Percentiles rank a stretch among this genome's conserved stretches.
Conservation (phyloP, 2,888 invertebrate genomes). For the Polyommatus icarus region DNA sequence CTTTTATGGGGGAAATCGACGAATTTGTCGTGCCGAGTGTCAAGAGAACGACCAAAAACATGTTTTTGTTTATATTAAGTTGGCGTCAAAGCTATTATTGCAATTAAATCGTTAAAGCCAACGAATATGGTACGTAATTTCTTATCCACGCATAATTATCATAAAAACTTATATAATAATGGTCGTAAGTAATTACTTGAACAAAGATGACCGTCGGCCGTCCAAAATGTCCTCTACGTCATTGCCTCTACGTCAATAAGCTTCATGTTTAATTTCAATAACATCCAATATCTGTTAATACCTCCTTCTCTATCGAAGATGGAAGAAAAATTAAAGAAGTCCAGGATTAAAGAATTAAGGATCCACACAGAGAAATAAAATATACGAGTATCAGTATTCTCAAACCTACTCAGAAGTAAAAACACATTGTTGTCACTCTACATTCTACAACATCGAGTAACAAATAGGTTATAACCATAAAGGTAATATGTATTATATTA, state of each 20-base stretch:
- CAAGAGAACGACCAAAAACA: constrained; percentile 9
- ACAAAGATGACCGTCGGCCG: constrained; percentile 17
- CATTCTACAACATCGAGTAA: too few species aligned
- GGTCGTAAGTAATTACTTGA: constrained; percentile 22
- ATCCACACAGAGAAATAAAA: too few species aligned
- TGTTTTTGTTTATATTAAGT: constrained; percentile 30
- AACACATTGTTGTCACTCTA: too few species aligned
- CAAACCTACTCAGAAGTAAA: too few species aligned
- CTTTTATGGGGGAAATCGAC: constrained; percentile 29
- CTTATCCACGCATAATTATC: constrained; percentile 26
- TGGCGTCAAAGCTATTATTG: constrained; percentile 28
- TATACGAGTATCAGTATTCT: too few species aligned
- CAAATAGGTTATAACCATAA: too few species aligned
- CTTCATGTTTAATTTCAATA: neutral
- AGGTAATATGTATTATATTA: too few species aligned
- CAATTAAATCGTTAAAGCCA: constrained; percentile 22
- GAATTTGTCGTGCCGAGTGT: neutral
- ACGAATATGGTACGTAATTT: constrained; percentile 21
- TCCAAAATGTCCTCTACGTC: constrained; percentile 14
- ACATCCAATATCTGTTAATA: neutral
- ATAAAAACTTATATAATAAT: constrained; percentile 30
- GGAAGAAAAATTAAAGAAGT: too few species aligned
- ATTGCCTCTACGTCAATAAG: constrained; percentile 19
- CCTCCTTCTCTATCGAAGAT: neutral
- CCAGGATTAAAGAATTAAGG: too few species aligned